phyloP scores from a whole-genome alignment of 2,888 invertebrate genomes.

The Loripinus fragilis region DNA sequence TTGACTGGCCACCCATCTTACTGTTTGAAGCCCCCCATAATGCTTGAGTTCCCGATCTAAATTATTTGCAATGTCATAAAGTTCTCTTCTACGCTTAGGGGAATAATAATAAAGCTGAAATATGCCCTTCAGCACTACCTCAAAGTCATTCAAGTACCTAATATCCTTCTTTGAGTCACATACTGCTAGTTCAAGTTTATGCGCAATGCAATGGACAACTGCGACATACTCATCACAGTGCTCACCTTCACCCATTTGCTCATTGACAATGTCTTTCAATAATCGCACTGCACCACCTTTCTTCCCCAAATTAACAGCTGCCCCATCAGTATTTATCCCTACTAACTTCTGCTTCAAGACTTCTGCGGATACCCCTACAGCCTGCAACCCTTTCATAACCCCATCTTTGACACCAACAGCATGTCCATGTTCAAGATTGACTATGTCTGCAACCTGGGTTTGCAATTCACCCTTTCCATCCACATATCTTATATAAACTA shows the following conservation, averaged over 20 bases:
- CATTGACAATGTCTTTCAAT: slow-evolving; percentile 10
- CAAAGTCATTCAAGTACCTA: slow-evolving; percentile 41
- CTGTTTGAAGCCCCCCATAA: slow-evolving; percentile 35
- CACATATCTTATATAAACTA: slow-evolving; percentile 33
- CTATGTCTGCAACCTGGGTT: slow-evolving; percentile 34
- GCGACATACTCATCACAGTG: slow-evolving; percentile 16
- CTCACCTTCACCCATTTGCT: slow-evolving; percentile 12
- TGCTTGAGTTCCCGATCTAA: slow-evolving; percentile 37
- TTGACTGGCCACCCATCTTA: slow-evolving; percentile 46
- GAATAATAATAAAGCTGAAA: slow-evolving; percentile 45
- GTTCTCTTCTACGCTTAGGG: slow-evolving; percentile 41
- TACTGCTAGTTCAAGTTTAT: slow-evolving; percentile 27
- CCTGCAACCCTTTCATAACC: slow-evolving; percentile 15
- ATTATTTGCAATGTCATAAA: slow-evolving; percentile 32
- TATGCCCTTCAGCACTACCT: slow-evolving; percentile 34
- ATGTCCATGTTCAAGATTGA: slow-evolving; percentile 28
- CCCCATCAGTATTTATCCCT: slow-evolving; percentile 30
- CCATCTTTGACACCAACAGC: slow-evolving; percentile 28
- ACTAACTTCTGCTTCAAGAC: slow-evolving; percentile 21
- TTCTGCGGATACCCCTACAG: slow-evolving; percentile 26
- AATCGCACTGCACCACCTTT: slow-evolving; percentile 33
- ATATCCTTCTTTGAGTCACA: no score
- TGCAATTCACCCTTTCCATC: slow-evolving; percentile 17
- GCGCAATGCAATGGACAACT: slow-evolving; percentile 22
- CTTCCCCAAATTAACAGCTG: slow-evolving; percentile 30